Evolutionary conservation across 1,140 invertebrate species (phyloP), one percentile per base, ranked within the genome.

Genomic region (Gryllus bimaculatus): DNA sequence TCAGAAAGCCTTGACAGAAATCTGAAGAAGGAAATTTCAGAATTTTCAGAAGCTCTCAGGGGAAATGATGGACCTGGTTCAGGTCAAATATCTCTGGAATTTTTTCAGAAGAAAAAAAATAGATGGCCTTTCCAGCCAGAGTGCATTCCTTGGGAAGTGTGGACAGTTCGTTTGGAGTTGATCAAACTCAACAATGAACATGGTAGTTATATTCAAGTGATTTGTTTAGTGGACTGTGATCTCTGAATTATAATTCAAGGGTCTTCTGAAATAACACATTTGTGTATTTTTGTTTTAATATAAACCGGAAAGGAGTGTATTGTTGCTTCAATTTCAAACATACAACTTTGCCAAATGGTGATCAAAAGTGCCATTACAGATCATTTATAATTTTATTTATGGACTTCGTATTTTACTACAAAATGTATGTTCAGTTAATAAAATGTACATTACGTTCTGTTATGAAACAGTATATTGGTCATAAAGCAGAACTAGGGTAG

Each of bases 91-190:
- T 95, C 94, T 49, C 88, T 99, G 75, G 96, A 98, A 86, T 98
- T 99, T 88, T 98, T 95, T 87, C 95, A 97, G 84, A 95, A 93
- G 84, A 96, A 95, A 84, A 93, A 93, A 83, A 92, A 91, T 76
- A 90, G 93, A 76, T 98, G 96, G 95, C 91, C 93, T 8, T 96
- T 98, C 83, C 90, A 92, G 79, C 88, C 92, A 8, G 96, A 98
- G 84, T 94, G 93, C 83, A 95, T 96, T 83, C 95, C 97, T 0
- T 99, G 97, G 97, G 97, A 99, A 85, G 95, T 98, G 15, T 99
- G 97, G 97, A 98, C 95, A 26, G 90, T 99, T 1, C 92, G 94
- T 81, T 88, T 98, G 48, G 95, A 98, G 84, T 88, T 98, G 12
- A 92, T 96, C 18, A 92, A 93, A 81, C 87, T 96, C 48, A 90